Conservation (phyloP, 2,888 invertebrate species). For the Bembecia ichneumoniformis region DNA sequence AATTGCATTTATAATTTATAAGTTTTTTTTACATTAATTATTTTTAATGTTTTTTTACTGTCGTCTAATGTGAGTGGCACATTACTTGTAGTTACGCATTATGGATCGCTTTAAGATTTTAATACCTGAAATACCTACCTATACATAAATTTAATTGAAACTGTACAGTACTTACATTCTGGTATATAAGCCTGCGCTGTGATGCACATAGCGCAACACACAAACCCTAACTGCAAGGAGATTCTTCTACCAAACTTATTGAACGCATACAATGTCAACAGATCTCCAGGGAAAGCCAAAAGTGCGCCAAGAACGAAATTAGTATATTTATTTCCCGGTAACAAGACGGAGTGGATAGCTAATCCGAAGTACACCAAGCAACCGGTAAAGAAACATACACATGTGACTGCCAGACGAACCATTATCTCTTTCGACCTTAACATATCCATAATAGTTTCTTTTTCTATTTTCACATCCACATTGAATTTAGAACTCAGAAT, state of each 20-base stretch:
- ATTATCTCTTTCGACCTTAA: slow-evolving; percentile 44
- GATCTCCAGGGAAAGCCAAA: slow-evolving; percentile 49
- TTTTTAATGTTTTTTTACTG: no score
- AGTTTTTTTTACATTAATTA: no score
- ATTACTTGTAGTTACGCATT: no score
- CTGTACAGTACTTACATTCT: slow-evolving; percentile 47
- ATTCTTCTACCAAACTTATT: slow-evolving; percentile 42
- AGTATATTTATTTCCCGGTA: slow-evolving; percentile 52
- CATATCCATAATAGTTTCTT: slow-evolving; percentile 39
- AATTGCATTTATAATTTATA: no score
- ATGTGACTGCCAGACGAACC: slow-evolving; percentile 36
- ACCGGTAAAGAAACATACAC: slow-evolving; percentile 46
- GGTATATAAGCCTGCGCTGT: slow-evolving; percentile 40
- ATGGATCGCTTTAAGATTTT: no score
- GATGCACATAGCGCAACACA: slow-evolving; percentile 34
- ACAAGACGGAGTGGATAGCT: slow-evolving; percentile 38
- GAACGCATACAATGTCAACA: slow-evolving; percentile 38
- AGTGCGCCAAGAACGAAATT: slow-evolving; percentile 45
- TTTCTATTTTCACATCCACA: slow-evolving; percentile 36
- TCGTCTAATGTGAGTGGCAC: no score
- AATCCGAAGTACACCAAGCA: slow-evolving; percentile 51
- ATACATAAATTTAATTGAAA: background rate
- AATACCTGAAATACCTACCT: no score
- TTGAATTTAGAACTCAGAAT: slow-evolving; percentile 36
- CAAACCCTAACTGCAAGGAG: slow-evolving; percentile 40